phyloP scores from a whole-genome alignment of 2,888 invertebrate genomes.

The Therioaphis trifolii region DNA sequence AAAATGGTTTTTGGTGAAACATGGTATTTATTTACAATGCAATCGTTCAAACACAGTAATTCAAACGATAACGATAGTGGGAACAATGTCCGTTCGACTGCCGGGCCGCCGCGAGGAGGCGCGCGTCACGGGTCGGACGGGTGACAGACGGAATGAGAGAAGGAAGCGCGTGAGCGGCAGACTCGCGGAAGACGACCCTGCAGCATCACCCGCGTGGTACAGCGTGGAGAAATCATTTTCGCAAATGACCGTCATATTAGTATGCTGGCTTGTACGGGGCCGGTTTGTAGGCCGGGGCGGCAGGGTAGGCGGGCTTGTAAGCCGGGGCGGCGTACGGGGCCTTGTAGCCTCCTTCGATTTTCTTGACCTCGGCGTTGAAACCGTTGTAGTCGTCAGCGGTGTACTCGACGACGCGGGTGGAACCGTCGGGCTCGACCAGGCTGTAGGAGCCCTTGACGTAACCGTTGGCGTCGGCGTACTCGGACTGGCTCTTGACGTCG shows the following conservation, averaged over 20 bases:
- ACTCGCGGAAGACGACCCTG: neutral
- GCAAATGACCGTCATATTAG: neutral
- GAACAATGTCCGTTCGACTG: neutral
- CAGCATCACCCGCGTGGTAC: neutral
- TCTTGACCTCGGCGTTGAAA: constrained; percentile 64
- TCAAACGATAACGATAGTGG: neutral
- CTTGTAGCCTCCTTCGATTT: constrained; percentile 63
- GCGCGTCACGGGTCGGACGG: neutral
- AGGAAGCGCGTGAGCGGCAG: neutral
- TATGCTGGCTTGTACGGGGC: constrained; percentile 59
- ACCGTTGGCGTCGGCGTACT: constrained; percentile 62
- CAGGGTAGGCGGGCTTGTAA: constrained; percentile 59
- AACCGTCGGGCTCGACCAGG: constrained; percentile 59
- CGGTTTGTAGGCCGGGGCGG: constrained; percentile 52
- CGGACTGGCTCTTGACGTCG: constrained; percentile 61
- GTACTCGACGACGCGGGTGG: constrained; percentile 63
- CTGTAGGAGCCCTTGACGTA: constrained; percentile 62
- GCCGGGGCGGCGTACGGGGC: constrained; percentile 62
- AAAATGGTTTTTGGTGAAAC: constrained; percentile 6
- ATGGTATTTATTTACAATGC: constrained; percentile 51
- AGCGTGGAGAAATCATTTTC: neutral
- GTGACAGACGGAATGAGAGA: neutral
- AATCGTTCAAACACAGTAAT: constrained; percentile 19
- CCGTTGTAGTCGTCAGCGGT: constrained; percentile 62
- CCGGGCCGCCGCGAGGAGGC: neutral